A percentile compares a stretch with the other conserved stretches of the same genome.
Evolutionary conservation across 2,888 invertebrate genomes (phyloP).

Genomic region (Tuberolachnus salignus): DNA sequence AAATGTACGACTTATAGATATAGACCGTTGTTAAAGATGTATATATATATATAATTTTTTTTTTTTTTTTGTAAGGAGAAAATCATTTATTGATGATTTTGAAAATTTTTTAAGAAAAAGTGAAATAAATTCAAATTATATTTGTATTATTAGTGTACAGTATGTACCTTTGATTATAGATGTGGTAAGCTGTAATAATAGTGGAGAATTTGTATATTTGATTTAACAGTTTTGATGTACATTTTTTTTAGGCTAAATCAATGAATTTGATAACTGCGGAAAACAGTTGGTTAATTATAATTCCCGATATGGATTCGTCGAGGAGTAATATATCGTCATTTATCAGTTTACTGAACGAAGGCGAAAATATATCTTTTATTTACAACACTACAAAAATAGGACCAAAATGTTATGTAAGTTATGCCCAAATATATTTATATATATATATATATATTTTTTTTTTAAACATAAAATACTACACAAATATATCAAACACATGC

Average conservation of each 20-base stretch:
- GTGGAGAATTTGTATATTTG: conserved; percentile 16
- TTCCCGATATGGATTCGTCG: conserved; percentile 68
- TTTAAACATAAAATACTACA: background rate
- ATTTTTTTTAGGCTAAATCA: conserved; percentile 66
- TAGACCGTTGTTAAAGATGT: too few species aligned
- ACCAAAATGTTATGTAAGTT: conserved; percentile 67
- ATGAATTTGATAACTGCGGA: conserved; percentile 72
- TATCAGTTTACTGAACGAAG: conserved; percentile 71
- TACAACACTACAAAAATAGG: conserved; percentile 70
- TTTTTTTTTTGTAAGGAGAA: conserved; percentile 27
- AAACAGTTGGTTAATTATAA: conserved; percentile 82
- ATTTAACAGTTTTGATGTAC: background rate
- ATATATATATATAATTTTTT: too few species aligned
- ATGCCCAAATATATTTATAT: too few species aligned
- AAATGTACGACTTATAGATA: too few species aligned
- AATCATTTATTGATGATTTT: conserved; percentile 44
- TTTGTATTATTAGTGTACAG: conserved; percentile 38
- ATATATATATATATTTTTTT: conserved; percentile 4
- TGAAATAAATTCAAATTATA: conserved; percentile 41
- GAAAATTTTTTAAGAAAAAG: conserved; percentile 35
- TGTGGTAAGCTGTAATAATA: conserved; percentile 30
- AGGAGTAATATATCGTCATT: conserved; percentile 67
- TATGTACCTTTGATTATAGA: conserved; percentile 46
- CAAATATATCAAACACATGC: too few species aligned
- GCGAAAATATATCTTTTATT: conserved; percentile 80